Percentiles rank a stretch among this genome's conserved stretches.
Conservation (phyloP, 2,113 vertebrate species). For the Istiophorus platypterus region DNA sequence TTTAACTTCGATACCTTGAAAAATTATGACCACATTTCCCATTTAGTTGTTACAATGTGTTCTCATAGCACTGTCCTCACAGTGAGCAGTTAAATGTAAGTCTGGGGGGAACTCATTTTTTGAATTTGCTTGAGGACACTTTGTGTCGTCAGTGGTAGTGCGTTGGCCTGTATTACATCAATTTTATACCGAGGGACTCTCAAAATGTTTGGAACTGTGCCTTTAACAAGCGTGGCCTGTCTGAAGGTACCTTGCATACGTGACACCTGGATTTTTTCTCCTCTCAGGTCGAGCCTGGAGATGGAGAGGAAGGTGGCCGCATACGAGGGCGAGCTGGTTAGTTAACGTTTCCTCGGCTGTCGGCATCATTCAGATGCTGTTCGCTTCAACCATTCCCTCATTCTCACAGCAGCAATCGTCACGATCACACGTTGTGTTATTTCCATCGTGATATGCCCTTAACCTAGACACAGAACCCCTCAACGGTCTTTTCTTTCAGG, state of each 20-base stretch:
- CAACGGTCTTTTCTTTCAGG: slow-evolving; percentile 33
- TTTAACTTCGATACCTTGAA: background rate
- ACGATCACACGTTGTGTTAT: rapidly evolving
- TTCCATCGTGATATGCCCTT: background rate
- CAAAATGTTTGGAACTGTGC: background rate
- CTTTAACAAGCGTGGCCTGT: background rate
- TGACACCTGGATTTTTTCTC: background rate
- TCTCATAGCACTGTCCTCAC: background rate
- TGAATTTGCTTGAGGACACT: no score
- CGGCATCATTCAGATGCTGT: background rate
- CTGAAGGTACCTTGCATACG: background rate
- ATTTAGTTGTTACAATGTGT: background rate
- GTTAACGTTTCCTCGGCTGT: slow-evolving; percentile 6
- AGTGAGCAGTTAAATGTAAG: background rate
- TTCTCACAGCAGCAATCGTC: background rate
- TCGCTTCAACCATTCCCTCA: background rate
- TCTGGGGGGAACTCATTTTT: background rate
- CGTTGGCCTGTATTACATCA: background rate
- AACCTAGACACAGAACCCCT: background rate
- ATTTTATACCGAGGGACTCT: background rate
- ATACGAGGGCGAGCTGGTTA: slow-evolving; percentile 57
- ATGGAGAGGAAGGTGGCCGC: slow-evolving; percentile 9
- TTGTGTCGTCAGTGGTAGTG: background rate
- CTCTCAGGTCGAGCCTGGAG: slow-evolving; percentile 45
- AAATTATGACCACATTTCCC: background rate